These are phyloP conservation scores for Cariama cristata DNA, from an alignment of 2,113 vertebrate genomes.

Conservation along the genomic window DNA sequence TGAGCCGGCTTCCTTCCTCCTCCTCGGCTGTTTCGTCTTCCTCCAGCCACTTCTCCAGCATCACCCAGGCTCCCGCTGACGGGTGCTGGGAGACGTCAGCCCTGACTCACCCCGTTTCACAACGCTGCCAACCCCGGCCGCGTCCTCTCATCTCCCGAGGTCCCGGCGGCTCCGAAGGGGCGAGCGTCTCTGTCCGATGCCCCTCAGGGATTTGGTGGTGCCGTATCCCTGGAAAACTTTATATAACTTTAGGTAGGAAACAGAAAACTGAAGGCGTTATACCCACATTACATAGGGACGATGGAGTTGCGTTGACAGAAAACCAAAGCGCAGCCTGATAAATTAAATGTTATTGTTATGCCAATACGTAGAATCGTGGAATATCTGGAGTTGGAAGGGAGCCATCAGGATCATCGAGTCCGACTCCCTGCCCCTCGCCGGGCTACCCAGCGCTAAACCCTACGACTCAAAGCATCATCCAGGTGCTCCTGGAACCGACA, in stretches of 20 bases:
- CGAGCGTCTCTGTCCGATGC: rapidly evolving
- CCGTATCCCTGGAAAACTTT: not conserved
- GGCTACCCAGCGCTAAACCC: no score
- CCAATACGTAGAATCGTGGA: not conserved
- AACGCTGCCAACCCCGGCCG: rapidly evolving
- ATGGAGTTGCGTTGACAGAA: not conserved
- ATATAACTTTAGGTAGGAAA: not conserved
- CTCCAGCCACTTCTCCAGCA: not conserved
- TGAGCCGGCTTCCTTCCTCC: not conserved
- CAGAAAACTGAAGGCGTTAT: no score
- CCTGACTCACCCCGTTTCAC: not conserved
- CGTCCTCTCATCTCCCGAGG: not conserved
- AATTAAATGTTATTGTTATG: not conserved
- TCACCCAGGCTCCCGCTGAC: no score
- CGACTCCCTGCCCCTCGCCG: no score
- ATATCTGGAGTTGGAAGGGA: not conserved
- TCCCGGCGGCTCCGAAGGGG: rapidly evolving
- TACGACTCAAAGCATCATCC: no score
- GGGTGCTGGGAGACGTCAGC: no score
- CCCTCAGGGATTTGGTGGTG: rapidly evolving
- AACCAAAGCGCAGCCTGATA: not conserved
- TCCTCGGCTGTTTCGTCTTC: not conserved
- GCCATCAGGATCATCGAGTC: not conserved
- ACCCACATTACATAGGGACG: rapidly evolving
- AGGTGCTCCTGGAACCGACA: no score